Base-by-base conservation (phyloP, 2,888 invertebrate genomes). In the Hedya salicella region DNA sequence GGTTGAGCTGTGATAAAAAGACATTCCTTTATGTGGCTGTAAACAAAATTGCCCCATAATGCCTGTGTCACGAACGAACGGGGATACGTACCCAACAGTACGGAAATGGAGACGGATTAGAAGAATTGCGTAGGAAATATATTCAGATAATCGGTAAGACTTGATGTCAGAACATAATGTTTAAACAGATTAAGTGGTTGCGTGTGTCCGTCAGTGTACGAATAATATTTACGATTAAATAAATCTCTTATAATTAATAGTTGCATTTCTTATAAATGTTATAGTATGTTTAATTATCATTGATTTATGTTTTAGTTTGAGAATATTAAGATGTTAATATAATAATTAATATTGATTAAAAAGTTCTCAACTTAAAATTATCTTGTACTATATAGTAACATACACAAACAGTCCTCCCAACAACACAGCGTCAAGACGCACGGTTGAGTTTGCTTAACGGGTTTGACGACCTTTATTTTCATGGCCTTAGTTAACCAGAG, bases 21-120 rank as follows among this genome's bases (percentile, higher is more conserved):
- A 64, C 78, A 78, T 80, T 78, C 73, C 77, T 82, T 86, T 85
- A 83, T 78, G 72, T 72, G 36, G 78, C 72, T 74, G 76, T 83
- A 86, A 85, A 86, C 79, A 79, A 82, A 82, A 86, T 80, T 81
- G 81, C 79, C 79, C 73, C 78, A 78, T 85, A 81, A 85, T 82
- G 80, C 74, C 73, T 68, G 73, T 69, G 71, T 75, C 73, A 75
- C 73, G 73, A 75, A 75, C 73, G 73, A 75, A 74, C 69, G 61
- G 44, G 66, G 50, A 44, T 21, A 21, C 32, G 46, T 54, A 17
- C 9, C 56, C 40, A n/a, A 11, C 16, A 52, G 56, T 32, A 64
- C 57, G 54, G 50, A 54, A 63, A 69, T 50, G 40, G 40, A 62
- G 50, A 25, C 32, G 25, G 25, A 56, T 49, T 61, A 39, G 40